Percentiles rank a stretch among this genome's conserved stretches.
Evolutionary conservation across 1,140 invertebrate species (phyloP).

Genomic region (Scaptomyza montana): DNA sequence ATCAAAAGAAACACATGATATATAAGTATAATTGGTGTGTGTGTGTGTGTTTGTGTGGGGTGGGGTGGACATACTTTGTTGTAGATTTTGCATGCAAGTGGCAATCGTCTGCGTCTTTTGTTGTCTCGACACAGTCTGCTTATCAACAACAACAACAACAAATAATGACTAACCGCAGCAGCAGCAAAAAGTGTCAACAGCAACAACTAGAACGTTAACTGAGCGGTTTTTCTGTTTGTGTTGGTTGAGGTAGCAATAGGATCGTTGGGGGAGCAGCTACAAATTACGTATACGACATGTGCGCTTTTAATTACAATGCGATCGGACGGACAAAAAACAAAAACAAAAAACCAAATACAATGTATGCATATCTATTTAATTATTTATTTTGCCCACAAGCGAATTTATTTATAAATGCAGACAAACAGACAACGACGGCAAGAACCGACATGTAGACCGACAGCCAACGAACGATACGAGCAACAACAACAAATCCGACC

Average conservation of each 20-base stretch:
- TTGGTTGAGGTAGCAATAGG: neutral
- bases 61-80: slow-evolving; percentile 27
- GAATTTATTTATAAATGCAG: slow-evolving; percentile 78
- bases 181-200: slow-evolving; percentile 41
- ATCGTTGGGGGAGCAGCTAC: slow-evolving; percentile 1
- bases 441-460: neutral
- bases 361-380: slow-evolving; percentile 72
- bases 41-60: neutral
- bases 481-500: slow-evolving; percentile 30
- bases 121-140: slow-evolving; percentile 80
- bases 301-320: slow-evolving; percentile 60
- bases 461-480: neutral
- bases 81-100: slow-evolving; percentile 62
- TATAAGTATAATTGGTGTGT: no score
- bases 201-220: slow-evolving; percentile 44
- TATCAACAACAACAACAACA: slow-evolving; percentile 51
- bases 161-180: slow-evolving; percentile 68
- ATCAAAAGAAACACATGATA: slow-evolving; percentile 38
- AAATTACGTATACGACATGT: slow-evolving; percentile 78
- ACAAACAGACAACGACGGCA: slow-evolving; percentile 45
- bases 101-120: slow-evolving; percentile 77
- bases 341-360: slow-evolving; percentile 20
- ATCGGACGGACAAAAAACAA: slow-evolving; percentile 15
- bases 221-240: neutral
- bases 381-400: slow-evolving; percentile 67